Base-by-base conservation (phyloP, 2,888 invertebrate species). In the Megamerina dolium region DNA sequence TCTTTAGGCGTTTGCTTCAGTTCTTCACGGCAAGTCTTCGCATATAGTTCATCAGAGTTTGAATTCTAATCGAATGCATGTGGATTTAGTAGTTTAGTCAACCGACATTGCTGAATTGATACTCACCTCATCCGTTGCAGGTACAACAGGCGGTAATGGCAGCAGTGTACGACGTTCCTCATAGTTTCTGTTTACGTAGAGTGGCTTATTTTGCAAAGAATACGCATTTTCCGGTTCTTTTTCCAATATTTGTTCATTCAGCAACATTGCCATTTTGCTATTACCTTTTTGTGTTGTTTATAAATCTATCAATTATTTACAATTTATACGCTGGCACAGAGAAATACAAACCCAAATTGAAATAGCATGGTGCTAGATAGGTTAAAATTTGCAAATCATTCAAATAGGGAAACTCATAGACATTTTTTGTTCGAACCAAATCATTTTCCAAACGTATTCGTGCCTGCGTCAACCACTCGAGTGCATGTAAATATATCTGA, bases 21-120 rank as follows among this genome's bases (percentile, higher is more conserved):
- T 50, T 77, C 77, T 6, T 75, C 75, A 3, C 77, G 71, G 51
- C 78, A 79, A 2, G 56, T 53, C 4, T 45, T 41, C 5, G 45
- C 46, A 33, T 53, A 58, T 1, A 58, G 44, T 2, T 43, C 42
- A 3, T 44, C 19, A 9, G 23, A 31, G n/a, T n/a, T n/a, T n/a
- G n/a, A n/a, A n/a, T n/a, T n/a, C n/a, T n/a, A n/a, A n/a, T n/a
- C n/a, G n/a, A n/a, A n/a, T n/a, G n/a, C n/a, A n/a, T n/a, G n/a
- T n/a, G n/a, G n/a, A n/a, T n/a, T n/a, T n/a, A n/a, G n/a, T n/a
- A n/a, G n/a, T n/a, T n/a, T n/a, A n/a, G n/a, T n/a, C n/a, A n/a
- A n/a, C n/a, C n/a, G n/a, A n/a, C n/a, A n/a, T n/a, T n/a, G n/a
- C n/a, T n/a, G n/a, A n/a, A n/a, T n/a, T n/a, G n/a, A n/a, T n/a